These are phyloP conservation scores for Ceratosolen fusciceps DNA, from an alignment of 1,140 invertebrate genomes.

Conservation along the genomic window DNA sequence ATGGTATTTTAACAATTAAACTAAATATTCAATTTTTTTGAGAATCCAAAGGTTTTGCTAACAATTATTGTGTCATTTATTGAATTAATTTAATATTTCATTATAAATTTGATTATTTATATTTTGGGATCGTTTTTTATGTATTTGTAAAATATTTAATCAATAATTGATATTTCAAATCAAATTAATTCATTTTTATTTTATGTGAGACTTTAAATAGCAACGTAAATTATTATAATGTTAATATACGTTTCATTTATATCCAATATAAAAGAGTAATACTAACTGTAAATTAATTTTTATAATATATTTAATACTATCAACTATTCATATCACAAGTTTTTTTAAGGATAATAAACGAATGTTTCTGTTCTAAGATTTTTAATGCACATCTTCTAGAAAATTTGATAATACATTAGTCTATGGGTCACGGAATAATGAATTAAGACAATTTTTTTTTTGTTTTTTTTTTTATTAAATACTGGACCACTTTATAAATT, in stretches of 20 bases:
- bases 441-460: not conserved
- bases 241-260: too few species aligned
- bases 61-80: not conserved
- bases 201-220: too few species aligned
- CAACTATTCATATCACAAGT: not conserved
- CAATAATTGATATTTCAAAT: too few species aligned
- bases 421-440: not conserved
- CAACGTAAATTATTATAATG: too few species aligned
- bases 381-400: conserved; percentile 17
- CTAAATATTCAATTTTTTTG: not conserved
- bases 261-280: not conserved
- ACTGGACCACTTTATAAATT: not conserved
- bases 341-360: not conserved
- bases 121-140: too few species aligned
- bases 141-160: too few species aligned
- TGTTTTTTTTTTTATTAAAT: not conserved
- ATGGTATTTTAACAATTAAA: not conserved
- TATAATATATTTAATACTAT: not conserved
- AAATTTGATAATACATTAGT: not conserved
- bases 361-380: not conserved
- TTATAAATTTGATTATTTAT: too few species aligned
- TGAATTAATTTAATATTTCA: not conserved
- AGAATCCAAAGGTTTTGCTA: not conserved
- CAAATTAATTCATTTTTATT: too few species aligned
- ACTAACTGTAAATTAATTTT: not conserved